A percentile compares a stretch with the other conserved stretches of the same genome.
phyloP scores from a whole-genome alignment of 2,113 vertebrate genomes.

The Nannospalax galili region DNA sequence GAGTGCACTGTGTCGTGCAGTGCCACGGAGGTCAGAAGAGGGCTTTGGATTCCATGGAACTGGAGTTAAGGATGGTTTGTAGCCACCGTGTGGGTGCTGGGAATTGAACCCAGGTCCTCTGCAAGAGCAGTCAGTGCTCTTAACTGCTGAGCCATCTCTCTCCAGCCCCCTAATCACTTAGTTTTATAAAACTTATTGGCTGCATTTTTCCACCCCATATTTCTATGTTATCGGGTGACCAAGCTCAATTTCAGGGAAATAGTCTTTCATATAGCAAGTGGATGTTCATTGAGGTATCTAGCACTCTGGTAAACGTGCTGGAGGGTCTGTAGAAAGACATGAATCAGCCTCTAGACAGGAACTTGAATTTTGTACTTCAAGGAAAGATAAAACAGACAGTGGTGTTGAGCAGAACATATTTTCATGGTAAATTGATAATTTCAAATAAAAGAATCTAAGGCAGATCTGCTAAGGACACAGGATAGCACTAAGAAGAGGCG shows the following conservation, averaged over 20 bases:
- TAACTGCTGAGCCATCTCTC: no score
- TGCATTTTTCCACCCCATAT: not conserved
- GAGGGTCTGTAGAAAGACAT: not conserved
- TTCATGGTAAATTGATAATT: not conserved
- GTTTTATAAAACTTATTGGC: not conserved
- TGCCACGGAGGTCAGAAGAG: no score
- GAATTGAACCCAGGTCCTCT: no score
- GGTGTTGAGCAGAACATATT: not conserved
- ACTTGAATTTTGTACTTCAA: not conserved
- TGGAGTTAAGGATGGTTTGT: no score
- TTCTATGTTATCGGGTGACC: not conserved
- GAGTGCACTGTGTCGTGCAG: no score
- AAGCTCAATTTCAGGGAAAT: not conserved
- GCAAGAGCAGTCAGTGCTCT: no score
- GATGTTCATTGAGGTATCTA: not conserved
- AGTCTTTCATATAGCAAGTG: not conserved
- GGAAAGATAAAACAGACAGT: not conserved
- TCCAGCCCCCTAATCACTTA: not conserved
- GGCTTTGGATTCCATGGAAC: no score
- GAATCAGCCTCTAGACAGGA: not conserved
- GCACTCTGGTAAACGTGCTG: not conserved
- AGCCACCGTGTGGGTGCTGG: no score
- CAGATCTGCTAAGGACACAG: not conserved
- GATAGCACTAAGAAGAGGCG: not conserved
- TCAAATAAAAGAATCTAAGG: not conserved